Percentiles rank a stretch among this genome's conserved stretches.
These are phyloP conservation scores for Ascaphus truei DNA, from an alignment of 2,113 vertebrate species.

Conservation along the genomic window DNA sequence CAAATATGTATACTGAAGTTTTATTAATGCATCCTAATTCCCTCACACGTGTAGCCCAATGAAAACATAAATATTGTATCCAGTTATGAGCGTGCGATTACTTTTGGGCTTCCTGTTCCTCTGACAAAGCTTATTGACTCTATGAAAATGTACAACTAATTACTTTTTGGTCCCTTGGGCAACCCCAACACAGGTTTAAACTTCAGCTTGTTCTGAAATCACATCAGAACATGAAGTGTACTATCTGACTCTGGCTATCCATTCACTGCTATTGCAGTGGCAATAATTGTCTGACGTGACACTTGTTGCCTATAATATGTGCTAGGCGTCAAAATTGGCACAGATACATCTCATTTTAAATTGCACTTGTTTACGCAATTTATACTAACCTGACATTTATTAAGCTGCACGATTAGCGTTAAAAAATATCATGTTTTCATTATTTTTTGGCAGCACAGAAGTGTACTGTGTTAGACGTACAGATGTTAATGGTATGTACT, in stretches of 20 bases:
- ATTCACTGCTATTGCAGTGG: conserved; percentile 2
- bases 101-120: conserved; percentile 20
- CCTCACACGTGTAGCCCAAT: conserved; percentile 5
- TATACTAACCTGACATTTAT: too few relatives aligned
- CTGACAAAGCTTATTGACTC: conserved; percentile 22
- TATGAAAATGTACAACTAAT: conserved; percentile 31
- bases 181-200: conserved; percentile 16
- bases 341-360: too few relatives aligned
- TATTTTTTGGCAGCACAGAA: too few relatives aligned
- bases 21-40: conserved; percentile 18
- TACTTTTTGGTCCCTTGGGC: conserved; percentile 22
- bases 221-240: conserved; percentile 4
- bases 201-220: conserved; percentile 23
- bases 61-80: conserved; percentile 25
- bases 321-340: too few relatives aligned
- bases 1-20: conserved; percentile 15
- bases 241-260: background rate
- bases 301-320: too few relatives aligned
- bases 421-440: too few relatives aligned
- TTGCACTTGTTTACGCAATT: too few relatives aligned
- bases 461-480: too few relatives aligned
- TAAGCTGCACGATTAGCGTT: too few relatives aligned
- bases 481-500: too few relatives aligned
- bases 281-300: conserved; percentile 16
- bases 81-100: conserved; percentile 1